Evolutionary conservation across 1,140 invertebrate species (phyloP).

Genomic region (Penaeus japonicus): DNA sequence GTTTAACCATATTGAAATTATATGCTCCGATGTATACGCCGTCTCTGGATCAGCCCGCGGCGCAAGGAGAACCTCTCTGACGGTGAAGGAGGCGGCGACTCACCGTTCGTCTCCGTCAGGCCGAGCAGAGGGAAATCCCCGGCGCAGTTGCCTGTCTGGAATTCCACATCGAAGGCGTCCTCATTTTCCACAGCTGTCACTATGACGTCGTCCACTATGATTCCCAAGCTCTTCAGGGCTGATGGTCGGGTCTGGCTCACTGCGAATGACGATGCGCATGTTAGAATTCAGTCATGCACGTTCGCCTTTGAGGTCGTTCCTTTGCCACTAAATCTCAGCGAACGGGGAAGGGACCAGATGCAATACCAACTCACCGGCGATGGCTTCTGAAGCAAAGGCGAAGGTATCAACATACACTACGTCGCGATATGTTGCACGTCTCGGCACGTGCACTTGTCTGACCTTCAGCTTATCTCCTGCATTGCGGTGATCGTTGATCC

Average conservation of each 20-base stretch:
- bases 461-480: not conserved
- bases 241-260: slow-evolving; percentile 20
- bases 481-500: not conserved
- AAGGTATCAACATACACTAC: slow-evolving; percentile 34
- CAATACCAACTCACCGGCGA: not conserved
- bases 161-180: not conserved
- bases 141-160: slow-evolving; percentile 17
- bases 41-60: no score
- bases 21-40: no score
- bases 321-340: no score
- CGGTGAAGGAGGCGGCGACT: not conserved
- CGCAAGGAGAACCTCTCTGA: not conserved
- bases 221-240: not conserved
- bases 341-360: no score
- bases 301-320: no score
- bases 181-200: not conserved
- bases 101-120: not conserved
- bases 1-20: no score
- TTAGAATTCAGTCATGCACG: no score
- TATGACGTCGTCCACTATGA: slow-evolving; percentile 10
- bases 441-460: not conserved
- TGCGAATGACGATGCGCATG: not conserved
- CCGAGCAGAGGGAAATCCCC: slow-evolving; percentile 21
- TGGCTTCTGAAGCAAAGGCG: not conserved
- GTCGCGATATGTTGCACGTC: not conserved